phyloP scores from a whole-genome alignment of 2,888 invertebrate genomes.

The Dyspetes luteomarginatus region DNA sequence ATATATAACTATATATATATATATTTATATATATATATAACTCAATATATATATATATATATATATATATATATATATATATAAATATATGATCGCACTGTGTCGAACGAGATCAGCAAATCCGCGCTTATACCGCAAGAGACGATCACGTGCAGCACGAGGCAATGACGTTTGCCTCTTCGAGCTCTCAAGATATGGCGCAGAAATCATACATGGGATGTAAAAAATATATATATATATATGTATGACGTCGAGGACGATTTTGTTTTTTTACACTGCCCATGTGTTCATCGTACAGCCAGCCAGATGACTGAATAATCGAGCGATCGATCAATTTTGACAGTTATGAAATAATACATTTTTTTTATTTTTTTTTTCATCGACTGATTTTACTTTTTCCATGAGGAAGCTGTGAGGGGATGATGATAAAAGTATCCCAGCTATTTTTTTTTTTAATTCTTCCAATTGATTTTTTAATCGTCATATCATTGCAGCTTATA shows the following conservation, averaged over 20 bases:
- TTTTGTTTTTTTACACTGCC: constrained; percentile 2
- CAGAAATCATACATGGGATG: neutral
- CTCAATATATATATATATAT: neutral
- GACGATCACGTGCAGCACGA: constrained; percentile 68
- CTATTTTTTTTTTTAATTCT: too few relatives aligned
- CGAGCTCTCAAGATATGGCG: neutral
- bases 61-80: neutral
- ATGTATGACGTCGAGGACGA: neutral
- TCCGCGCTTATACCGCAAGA: constrained; percentile 67
- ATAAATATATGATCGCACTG: constrained; percentile 7
- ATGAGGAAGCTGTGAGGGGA: neutral
- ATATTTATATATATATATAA: neutral
- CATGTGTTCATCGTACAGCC: neutral
- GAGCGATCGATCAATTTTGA: neutral
- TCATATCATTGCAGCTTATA: too few relatives aligned
- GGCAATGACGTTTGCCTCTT: constrained; percentile 27
- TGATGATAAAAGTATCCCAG: too few relatives aligned
- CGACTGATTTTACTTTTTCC: neutral
- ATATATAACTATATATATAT: neutral
- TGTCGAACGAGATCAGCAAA: constrained; percentile 63
- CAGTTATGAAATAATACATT: constrained; percentile 2
- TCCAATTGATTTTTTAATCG: too few relatives aligned
- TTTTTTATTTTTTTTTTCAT: neutral
- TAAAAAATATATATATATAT: neutral
- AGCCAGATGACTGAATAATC: constrained; percentile 17